Conservation (phyloP, 2,113 vertebrate genomes). For the Syngnathoides biaculeatus region DNA sequence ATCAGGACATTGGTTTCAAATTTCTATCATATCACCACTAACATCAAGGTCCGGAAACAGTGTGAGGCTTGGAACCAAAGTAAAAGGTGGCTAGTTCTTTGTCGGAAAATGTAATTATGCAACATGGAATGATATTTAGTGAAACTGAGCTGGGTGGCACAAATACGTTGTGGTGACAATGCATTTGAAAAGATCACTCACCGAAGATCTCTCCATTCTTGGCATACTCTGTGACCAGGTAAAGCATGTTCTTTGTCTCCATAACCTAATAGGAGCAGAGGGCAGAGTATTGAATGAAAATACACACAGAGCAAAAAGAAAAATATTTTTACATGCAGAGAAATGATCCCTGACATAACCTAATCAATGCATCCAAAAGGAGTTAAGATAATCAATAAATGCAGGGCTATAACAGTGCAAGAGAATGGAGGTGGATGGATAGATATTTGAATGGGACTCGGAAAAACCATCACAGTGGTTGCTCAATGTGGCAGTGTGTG, state of each 20-base stretch:
- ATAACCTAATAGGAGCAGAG: slow-evolving; percentile 81
- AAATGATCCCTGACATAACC: neutral
- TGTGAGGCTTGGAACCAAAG: slow-evolving; percentile 18
- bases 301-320: slow-evolving; percentile 14
- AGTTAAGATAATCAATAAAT: slow-evolving; percentile 30
- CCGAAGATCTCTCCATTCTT: slow-evolving; percentile 98
- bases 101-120: slow-evolving; percentile 17
- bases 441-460: slow-evolving; percentile 57
- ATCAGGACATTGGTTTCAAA: slow-evolving; percentile 26
- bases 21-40: slow-evolving; percentile 46
- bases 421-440: slow-evolving; percentile 55
- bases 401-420: slow-evolving; percentile 54
- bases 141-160: slow-evolving; percentile 6
- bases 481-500: slow-evolving; percentile 48
- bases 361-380: neutral
- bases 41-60: slow-evolving; percentile 18
- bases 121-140: slow-evolving; percentile 12
- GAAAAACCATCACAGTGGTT: slow-evolving; percentile 46
- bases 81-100: slow-evolving; percentile 45
- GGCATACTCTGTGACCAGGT: slow-evolving; percentile 97
- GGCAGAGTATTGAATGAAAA: slow-evolving; percentile 26
- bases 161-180: slow-evolving; percentile 12
- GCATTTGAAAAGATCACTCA: slow-evolving; percentile 71
- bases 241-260: slow-evolving; percentile 99
- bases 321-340: slow-evolving; percentile 1